Base-by-base conservation (phyloP, 2,113 vertebrate genomes). In the Poeciliopsis turrubarensis region DNA sequence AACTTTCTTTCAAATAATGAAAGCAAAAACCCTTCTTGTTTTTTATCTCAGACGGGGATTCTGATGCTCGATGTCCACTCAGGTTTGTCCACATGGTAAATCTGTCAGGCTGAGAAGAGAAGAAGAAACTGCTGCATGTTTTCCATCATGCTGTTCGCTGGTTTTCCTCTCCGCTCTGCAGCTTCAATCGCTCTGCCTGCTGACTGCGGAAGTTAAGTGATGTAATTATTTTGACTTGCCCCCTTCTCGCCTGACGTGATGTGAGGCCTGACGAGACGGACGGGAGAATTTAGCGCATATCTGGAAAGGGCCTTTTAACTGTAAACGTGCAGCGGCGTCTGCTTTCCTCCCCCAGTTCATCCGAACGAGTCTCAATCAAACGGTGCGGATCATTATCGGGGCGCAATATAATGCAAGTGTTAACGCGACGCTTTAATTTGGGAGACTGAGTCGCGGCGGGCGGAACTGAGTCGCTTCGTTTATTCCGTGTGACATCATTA, bases 141-240 rank as follows among this genome's bases (percentile, higher is more conserved):
- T 71, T 26, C 60, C 0, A 15, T 47, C 77, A 69, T 5, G 41
- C 70, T 19, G 63, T 75, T 60, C 71, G 26, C 73, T 73, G 81
- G 87, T 89, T 89, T 86, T 83, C 22, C 80, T 13, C 72, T 83
- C 79, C 54, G 73, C 47, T 72, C 80, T 62, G 65, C 81, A 72
- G 80, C 81, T 72, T 83, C 84, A 81, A 77, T 89, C 78, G 72
- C 72, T 78, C 61, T 73, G 72, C 78, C 68, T 27, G 70, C 87
- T 80, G 87, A 89, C 83, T 78, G 83, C 78, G 70, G 75, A 78
- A 65, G 86, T 87, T 76, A 79, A 64, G 66, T 85, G 85, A 87
- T 83, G 85, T 81, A 81, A 92, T 91, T 87, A 79, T 83, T 83
- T 39, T 85, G 89, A 91, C 82, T 81, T 81, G 51, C 70, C 77